Evolutionary conservation across 2,797 vertebrate species (phyloP).

Genomic region (Gobionotothen gibberifrons): DNA sequence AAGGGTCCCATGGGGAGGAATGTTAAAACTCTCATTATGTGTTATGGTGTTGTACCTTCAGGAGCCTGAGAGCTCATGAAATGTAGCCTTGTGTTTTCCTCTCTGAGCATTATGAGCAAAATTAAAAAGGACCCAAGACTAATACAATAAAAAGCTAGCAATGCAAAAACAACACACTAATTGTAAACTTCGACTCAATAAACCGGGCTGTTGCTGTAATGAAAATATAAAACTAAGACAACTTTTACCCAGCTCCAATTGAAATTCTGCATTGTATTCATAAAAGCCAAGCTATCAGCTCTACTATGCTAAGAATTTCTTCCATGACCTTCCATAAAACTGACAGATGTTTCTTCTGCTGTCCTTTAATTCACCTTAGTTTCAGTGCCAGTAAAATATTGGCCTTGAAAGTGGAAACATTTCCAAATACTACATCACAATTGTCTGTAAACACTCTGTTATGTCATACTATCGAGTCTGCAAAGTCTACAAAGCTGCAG

Average conservation of each 20-base stretch:
- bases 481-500: conserved; percentile 15
- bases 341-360: conserved; percentile 16
- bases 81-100: conserved; percentile 1
- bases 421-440: conserved; percentile 1
- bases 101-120: conserved; percentile 12
- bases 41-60: conserved; percentile 16
- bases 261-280: background rate
- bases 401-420: background rate
- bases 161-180: conserved; percentile 18
- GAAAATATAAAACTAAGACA: background rate
- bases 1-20: conserved; percentile 29
- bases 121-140: conserved; percentile 19
- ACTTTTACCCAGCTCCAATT: conserved; percentile 6
- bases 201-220: background rate
- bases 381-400: conserved; percentile 10
- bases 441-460: conserved; percentile 25
- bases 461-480: conserved; percentile 31
- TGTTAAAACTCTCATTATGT: conserved; percentile 41
- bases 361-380: background rate
- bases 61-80: conserved; percentile 31
- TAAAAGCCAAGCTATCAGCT: background rate
- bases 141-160: conserved; percentile 31
- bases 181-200: conserved; percentile 25
- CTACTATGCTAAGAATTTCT: background rate
- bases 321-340: conserved; percentile 1